A percentile compares a stretch with the other conserved stretches of the same genome.
Evolutionary conservation across 1,140 invertebrate species (phyloP).

Genomic region (Drosophila parabipectinata): DNA sequence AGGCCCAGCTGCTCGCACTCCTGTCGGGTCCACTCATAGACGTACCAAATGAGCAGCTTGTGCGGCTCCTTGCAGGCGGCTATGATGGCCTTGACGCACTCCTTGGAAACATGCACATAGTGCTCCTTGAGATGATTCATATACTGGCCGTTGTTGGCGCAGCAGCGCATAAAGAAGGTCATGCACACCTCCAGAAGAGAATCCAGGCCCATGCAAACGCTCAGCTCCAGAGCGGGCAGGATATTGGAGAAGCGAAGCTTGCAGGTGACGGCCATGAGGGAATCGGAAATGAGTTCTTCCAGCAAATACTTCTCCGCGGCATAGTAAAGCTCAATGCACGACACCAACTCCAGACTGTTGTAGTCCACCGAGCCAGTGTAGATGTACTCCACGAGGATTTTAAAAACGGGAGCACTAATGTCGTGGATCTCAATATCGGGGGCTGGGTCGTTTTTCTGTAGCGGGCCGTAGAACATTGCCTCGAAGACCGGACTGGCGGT

Average conservation of each 20-base stretch:
- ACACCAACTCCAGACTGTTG: constrained; percentile 60
- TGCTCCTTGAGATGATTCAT: constrained; percentile 64
- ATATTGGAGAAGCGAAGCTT: constrained; percentile 79
- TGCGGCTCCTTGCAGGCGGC: constrained; percentile 70
- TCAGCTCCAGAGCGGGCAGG: constrained; percentile 73
- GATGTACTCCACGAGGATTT: constrained; percentile 69
- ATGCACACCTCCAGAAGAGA: constrained; percentile 74
- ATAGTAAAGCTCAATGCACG: constrained; percentile 78
- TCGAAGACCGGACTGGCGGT: constrained; percentile 91
- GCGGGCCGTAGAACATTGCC: constrained; percentile 89
- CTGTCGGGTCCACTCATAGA: constrained; percentile 81
- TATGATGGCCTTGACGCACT: constrained; percentile 78
- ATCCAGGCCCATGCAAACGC: constrained; percentile 75
- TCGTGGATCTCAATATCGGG: constrained; percentile 77
- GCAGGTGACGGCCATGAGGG: constrained; percentile 54
- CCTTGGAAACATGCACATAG: constrained; percentile 80
- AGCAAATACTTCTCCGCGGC: constrained; percentile 82
- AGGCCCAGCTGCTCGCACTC: constrained; percentile 71
- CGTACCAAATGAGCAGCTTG: constrained; percentile 77
- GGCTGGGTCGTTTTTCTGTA: constrained; percentile 85
- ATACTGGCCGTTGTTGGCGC: constrained; percentile 74
- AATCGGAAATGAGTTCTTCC: constrained; percentile 64
- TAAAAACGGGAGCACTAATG: constrained; percentile 72
- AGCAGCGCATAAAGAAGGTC: constrained; percentile 77
- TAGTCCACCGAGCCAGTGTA: constrained; percentile 71